These are phyloP conservation scores for Nothobranchius kuhntae DNA, from an alignment of 2,113 vertebrate genomes.

Conservation along the genomic window DNA sequence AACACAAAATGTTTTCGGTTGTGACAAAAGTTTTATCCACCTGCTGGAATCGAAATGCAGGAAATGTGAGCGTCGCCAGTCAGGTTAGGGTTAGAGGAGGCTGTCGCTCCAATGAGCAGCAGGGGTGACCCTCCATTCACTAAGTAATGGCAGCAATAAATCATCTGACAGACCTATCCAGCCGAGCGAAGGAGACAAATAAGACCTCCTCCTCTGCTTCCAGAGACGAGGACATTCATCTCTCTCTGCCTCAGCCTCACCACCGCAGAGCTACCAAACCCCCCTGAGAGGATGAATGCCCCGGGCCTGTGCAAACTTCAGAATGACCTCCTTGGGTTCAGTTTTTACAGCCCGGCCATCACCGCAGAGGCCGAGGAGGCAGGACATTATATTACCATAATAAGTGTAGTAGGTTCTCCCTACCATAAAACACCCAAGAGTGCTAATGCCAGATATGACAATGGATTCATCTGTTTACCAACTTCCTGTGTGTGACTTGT, in stretches of 20 bases:
- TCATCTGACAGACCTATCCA: slow-evolving; percentile 52
- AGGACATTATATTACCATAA: not conserved
- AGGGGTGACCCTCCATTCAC: slow-evolving; percentile 37
- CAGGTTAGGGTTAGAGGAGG: slow-evolving; percentile 18
- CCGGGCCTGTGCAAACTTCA: slow-evolving; percentile 49
- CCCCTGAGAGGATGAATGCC: slow-evolving; percentile 48
- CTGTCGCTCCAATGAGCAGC: slow-evolving; percentile 23
- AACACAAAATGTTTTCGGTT: no score
- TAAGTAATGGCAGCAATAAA: slow-evolving; percentile 60
- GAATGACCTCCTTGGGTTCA: slow-evolving; percentile 50
- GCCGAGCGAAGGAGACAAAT: slow-evolving; percentile 53
- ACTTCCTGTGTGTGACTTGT: no score
- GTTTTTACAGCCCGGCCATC: slow-evolving; percentile 55
- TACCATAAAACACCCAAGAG: no score
- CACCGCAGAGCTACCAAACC: slow-evolving; percentile 13
- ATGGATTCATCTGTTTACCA: no score
- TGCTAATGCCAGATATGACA: no score
- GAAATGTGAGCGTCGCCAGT: slow-evolving; percentile 18
- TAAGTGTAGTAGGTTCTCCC: no score
- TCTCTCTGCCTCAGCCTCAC: slow-evolving; percentile 22
- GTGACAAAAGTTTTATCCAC: no score
- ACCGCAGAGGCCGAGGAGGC: slow-evolving; percentile 22
- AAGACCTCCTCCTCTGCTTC: slow-evolving; percentile 45
- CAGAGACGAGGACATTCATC: slow-evolving; percentile 52
- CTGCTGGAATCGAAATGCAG: slow-evolving; percentile 13